These are phyloP conservation scores for Trimorus sp. DNA, from an alignment of 2,888 invertebrate genomes.

Conservation along the genomic window DNA sequence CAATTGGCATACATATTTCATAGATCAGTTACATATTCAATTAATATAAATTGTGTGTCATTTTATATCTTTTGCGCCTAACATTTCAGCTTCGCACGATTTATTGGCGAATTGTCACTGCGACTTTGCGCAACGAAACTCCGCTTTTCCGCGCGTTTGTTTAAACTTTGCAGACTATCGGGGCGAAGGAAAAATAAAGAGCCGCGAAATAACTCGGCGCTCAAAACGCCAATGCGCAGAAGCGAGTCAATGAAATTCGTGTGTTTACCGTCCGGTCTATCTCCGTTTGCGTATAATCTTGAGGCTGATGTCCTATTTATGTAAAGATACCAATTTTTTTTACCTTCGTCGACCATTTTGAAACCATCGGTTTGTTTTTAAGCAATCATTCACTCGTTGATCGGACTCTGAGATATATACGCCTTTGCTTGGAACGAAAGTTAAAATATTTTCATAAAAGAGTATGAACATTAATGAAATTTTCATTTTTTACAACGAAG, in stretches of 20 bases:
- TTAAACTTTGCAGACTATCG: not conserved
- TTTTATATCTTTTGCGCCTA: no score
- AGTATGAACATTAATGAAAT: no score
- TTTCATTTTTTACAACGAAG: no score
- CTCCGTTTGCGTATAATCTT: conserved; percentile 46
- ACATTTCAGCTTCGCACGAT: conserved; percentile 25
- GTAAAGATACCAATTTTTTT: conserved; percentile 46
- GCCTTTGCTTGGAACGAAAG: no score
- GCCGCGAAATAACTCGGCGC: no score
- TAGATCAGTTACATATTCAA: conserved; percentile 48
- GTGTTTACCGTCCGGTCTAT: conserved; percentile 52
- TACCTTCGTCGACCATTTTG: conserved; percentile 56
- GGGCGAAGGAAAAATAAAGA: no score
- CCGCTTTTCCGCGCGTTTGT: not conserved
- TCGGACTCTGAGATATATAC: no score
- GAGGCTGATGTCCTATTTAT: conserved; percentile 61
- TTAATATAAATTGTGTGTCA: conserved; percentile 30
- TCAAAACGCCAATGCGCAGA: conserved; percentile 10
- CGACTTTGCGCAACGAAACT: conserved; percentile 20
- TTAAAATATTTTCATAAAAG: no score
- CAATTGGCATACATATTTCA: conserved; percentile 38
- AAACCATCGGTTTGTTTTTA: conserved; percentile 28
- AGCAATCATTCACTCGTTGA: conserved; percentile 16
- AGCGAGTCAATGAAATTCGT: conserved; percentile 52
- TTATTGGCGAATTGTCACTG: conserved; percentile 24